Conservation (phyloP, 1,140 invertebrate species). For the Drosophila mayri region DNA sequence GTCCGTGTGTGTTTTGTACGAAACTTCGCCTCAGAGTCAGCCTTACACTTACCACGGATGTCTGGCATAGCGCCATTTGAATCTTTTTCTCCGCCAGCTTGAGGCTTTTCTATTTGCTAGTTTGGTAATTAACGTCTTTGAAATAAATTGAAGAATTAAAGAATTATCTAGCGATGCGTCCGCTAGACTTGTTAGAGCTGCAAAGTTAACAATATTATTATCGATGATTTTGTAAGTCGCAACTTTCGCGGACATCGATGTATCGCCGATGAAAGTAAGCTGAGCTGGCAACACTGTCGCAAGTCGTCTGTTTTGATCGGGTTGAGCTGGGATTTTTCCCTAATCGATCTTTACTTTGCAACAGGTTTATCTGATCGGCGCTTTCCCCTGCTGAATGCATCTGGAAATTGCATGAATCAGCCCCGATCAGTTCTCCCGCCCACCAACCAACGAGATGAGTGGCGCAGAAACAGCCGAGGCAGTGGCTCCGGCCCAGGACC, state of each 20-base stretch:
- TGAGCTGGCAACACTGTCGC: neutral
- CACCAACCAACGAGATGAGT: constrained; percentile 37
- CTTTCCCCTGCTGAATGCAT: constrained; percentile 15
- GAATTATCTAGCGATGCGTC: constrained; percentile 27
- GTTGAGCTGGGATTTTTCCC: constrained; percentile 24
- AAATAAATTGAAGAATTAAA: constrained; percentile 25
- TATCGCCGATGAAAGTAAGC: neutral
- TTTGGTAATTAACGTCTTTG: constrained; percentile 26
- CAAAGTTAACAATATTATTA: neutral
- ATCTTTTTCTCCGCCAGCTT: constrained; percentile 83
- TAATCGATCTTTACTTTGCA: constrained; percentile 19
- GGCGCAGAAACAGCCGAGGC: constrained; percentile 31
- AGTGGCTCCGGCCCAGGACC: constrained; percentile 1
- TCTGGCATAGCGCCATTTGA: constrained; percentile 83
- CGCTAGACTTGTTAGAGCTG: neutral
- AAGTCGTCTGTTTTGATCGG: constrained; percentile 6
- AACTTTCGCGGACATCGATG: neutral
- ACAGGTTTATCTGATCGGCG: constrained; percentile 20
- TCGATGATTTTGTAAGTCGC: neutral
- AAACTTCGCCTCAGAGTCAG: neutral
- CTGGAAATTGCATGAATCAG: constrained; percentile 42
- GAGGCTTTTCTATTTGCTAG: constrained; percentile 49
- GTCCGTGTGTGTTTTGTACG: neutral
- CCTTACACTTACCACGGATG: constrained; percentile 77
- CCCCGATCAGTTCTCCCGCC: neutral